A percentile compares a stretch with the other conserved stretches of the same genome.
These are phyloP conservation scores for Silurus asotus DNA, from an alignment of 2,113 vertebrate species.

Conservation along the genomic window DNA sequence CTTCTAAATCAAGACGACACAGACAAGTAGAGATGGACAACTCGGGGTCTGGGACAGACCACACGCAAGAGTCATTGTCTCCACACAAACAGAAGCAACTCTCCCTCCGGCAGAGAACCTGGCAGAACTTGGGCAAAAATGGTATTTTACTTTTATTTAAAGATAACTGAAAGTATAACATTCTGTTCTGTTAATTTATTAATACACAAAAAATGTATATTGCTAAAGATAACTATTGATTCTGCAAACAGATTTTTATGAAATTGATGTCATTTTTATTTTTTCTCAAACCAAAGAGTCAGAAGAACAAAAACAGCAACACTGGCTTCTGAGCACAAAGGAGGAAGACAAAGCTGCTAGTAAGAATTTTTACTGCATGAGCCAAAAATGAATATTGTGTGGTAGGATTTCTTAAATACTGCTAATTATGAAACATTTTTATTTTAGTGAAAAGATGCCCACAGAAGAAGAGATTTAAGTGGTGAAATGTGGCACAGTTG, in stretches of 20 bases:
- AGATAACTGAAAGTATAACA: neutral
- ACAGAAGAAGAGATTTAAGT: constrained; percentile 40
- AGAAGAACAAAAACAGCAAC: neutral
- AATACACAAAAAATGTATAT: too few relatives aligned
- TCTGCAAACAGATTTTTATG: neutral
- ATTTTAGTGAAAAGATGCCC: constrained; percentile 34
- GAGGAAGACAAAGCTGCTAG: constrained; percentile 45
- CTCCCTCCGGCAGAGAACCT: constrained; percentile 51
- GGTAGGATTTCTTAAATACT: neutral
- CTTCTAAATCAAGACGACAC: constrained; percentile 77
- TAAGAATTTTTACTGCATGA: constrained; percentile 25
- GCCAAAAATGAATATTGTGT: neutral
- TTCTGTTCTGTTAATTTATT: neutral
- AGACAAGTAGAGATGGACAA: constrained; percentile 73
- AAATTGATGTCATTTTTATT: neutral
- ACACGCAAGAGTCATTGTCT: neutral
- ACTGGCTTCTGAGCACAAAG: constrained; percentile 44
- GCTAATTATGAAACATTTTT: neutral
- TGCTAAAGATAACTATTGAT: too few relatives aligned
- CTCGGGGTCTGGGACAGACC: constrained; percentile 59
- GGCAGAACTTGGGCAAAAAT: constrained; percentile 52
- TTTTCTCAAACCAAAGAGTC: neutral
- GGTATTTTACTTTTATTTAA: constrained; percentile 51
- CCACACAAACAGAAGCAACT: constrained; percentile 38
- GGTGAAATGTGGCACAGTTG: constrained; percentile 21